Conservation (phyloP, 53 echinoderm and acorn worm genomes). For the Astropecten irregularis region DNA sequence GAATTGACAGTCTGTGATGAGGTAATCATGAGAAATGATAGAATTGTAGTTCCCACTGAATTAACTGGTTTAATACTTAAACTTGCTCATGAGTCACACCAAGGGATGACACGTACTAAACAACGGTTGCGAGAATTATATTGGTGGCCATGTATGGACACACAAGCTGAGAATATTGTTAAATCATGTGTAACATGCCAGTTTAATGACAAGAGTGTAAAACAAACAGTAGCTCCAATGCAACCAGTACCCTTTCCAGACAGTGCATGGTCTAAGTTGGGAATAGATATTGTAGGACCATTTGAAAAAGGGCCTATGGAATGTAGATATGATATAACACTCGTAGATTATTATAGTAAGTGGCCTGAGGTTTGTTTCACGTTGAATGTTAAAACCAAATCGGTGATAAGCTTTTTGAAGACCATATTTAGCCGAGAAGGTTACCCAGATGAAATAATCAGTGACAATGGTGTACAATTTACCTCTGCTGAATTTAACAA, state of each 20-base stretch:
- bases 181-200: conserved; percentile 27
- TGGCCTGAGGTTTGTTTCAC: conserved; percentile 27
- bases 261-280: conserved; percentile 22
- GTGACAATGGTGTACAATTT: conserved; percentile 31
- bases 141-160: conserved; percentile 76
- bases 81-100: conserved; percentile 64
- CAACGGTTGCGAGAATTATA: conserved; percentile 56
- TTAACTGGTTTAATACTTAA: background rate
- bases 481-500: conserved; percentile 4
- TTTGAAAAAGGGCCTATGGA: conserved; percentile 18
- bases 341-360: conserved; percentile 43
- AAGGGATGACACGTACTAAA: conserved; percentile 67
- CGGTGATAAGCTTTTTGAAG: conserved; percentile 8
- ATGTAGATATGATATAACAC: conserved; percentile 32
- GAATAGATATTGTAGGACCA: conserved; percentile 35
- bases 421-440: conserved; percentile 32
- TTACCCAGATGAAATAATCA: conserved; percentile 30
- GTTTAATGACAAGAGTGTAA: conserved; percentile 26
- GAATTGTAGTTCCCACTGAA: conserved; percentile 15
- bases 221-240: conserved; percentile 19
- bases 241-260: conserved; percentile 23
- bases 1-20: conserved; percentile 22
- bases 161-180: conserved; percentile 17
- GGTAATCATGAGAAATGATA: conserved; percentile 23
- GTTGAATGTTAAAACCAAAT: background rate